phyloP scores from a whole-genome alignment of 2,888 invertebrate species.

The Meliscaeva auricollis region DNA sequence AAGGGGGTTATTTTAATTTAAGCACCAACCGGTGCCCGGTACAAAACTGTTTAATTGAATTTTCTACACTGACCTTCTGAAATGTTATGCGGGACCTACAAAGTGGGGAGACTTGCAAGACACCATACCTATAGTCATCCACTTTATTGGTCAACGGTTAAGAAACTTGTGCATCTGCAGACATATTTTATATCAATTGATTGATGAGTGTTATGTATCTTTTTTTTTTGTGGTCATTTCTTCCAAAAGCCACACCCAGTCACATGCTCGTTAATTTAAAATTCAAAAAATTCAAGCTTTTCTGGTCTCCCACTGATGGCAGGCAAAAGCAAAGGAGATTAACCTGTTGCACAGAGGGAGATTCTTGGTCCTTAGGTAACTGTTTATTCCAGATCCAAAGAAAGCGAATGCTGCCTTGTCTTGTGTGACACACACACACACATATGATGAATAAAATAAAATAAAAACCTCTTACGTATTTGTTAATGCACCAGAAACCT shows the following conservation, averaged over 20 bases:
- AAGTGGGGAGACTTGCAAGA: neutral
- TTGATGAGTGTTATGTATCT: constrained; percentile 47
- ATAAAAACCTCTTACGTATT: constrained; percentile 31
- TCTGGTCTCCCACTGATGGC: constrained; percentile 40
- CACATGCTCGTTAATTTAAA: constrained; percentile 45
- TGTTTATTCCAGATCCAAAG: constrained; percentile 44
- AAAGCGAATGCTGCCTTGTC: constrained; percentile 48
- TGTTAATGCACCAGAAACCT: constrained; percentile 35
- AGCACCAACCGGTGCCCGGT: constrained; percentile 54
- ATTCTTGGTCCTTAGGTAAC: constrained; percentile 73
- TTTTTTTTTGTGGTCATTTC: neutral
- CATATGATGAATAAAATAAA: constrained; percentile 9
- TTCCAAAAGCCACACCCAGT: constrained; percentile 56
- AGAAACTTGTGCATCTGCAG: constrained; percentile 47
- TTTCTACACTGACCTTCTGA: constrained; percentile 72
- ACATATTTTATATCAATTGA: constrained; percentile 33
- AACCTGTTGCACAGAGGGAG: constrained; percentile 58
- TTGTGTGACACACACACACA: constrained; percentile 12
- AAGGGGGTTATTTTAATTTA: constrained; percentile 40
- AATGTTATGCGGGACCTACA: constrained; percentile 3
- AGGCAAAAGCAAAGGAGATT: constrained; percentile 13
- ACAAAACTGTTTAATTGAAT: constrained; percentile 65
- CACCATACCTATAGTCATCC: neutral
- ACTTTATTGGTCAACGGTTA: constrained; percentile 48
- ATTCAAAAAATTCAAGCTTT: constrained; percentile 59